Base-by-base conservation (phyloP, 2,888 invertebrate species). In the Tipula confusa region DNA sequence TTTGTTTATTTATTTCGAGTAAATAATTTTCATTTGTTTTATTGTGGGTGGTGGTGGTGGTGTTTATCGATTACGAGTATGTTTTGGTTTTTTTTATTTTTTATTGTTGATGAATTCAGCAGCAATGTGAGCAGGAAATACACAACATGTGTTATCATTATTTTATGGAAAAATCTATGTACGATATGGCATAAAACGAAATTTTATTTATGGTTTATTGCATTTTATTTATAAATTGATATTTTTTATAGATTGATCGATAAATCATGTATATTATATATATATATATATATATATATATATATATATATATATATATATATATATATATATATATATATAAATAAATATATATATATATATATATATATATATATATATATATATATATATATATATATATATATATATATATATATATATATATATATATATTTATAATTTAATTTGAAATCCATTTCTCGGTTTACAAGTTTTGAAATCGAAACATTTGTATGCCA, bases 1-100 rank as follows among this genome's bases (percentile, higher is more conserved):
- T 64, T 64, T 64, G 64, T 64, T 64, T 64, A 64, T 64, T 64
- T 64, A 64, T 64, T 64, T 64, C 7, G 64, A 64, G 64, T 24
- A 64, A 64, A 64, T 64, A 64, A 64, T 64, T 64, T 24, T 64
- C 64, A 64, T 24, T 64, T 64, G 24, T 64, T 64, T 64, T 64
- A 64, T 64, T 64, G 64, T 64, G 64, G 64, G 64, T 64, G 64
- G 64, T 24, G n/a, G n/a, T n/a, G n/a, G n/a, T 64, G 64, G 7
- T 64, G 18, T 24, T 24, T 64, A 64, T 64, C 64, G 24, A 24
- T 64, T 64, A 64, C 64, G 64, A 64, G 24, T 64, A n/a, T n/a
- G n/a, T 64, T 24, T 64, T 64, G n/a, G n/a, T 36, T 36, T 36
- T n/a, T 1, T 1, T 64, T 64, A 24, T 24, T 24, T 1, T 9